Base-by-base conservation (phyloP, 2,113 vertebrate species). In the Crotalus viridis region DNA sequence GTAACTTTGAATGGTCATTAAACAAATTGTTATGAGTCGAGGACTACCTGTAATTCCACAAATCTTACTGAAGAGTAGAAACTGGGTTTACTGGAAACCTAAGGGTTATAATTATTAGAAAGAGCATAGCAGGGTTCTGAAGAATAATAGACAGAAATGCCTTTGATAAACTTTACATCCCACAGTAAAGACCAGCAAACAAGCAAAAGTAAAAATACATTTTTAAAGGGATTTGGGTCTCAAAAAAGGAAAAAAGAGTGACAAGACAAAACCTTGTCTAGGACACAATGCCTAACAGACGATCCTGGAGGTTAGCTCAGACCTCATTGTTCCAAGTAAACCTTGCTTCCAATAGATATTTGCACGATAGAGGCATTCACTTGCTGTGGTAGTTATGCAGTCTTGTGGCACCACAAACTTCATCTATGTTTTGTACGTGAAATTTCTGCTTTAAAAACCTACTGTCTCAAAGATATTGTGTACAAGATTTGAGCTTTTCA, bases 81-180 rank as follows among this genome's bases (percentile, higher is more conserved):
- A 64, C 89, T 17, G 33, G 0, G 3, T 21, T 69, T 21, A 91
- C 92, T 54, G 91, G 91, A 91, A 74, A 91, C 26, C 26, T 56
- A 95, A 94, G 85, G 87, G 89, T 88, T 94, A 85, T 87, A 21
- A 15, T 93, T 89, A 95, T 91, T 89, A 94, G 95, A 96, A 96
- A 92, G 94, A 95, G 94, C 85, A 97, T 81, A 95, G 95, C 28
- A 95, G 94, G 96, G 94, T 96, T 92, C 43, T 86, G 94, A 91
- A 87, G 91, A 96, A 95, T 90, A 94, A 87, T 8, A 59, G 8
- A 17, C 5, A n/a, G 64, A 74, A 74, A 46, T 43, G 43, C 22
- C 22, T 59, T 22, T 89, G 39, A 91, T 26, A 96, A 94, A 87
- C 90, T 86, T 86, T 92, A 89, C 1, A 95, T 92, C 85, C 89